Percentiles rank a stretch among this genome's conserved stretches.
These are phyloP conservation scores for Drosophila nigrodunni DNA, from an alignment of 1,140 invertebrate species.

Conservation along the genomic window DNA sequence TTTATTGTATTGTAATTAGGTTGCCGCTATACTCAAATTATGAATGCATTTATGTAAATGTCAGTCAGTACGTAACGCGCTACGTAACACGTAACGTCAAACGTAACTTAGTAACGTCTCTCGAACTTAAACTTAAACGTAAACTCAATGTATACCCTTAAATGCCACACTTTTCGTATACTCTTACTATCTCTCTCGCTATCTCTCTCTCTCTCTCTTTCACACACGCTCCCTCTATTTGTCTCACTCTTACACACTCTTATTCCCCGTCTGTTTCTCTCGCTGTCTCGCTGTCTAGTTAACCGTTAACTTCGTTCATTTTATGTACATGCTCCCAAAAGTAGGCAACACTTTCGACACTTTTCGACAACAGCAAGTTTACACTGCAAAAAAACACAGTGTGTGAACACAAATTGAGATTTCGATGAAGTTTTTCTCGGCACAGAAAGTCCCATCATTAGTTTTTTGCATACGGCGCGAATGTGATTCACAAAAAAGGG, in stretches of 20 bases:
- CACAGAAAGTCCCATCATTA: constrained; percentile 27
- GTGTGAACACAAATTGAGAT: not conserved
- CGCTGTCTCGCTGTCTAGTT: constrained; percentile 32
- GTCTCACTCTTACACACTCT: constrained; percentile 4
- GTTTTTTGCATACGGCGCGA: constrained; percentile 50
- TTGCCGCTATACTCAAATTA: constrained; percentile 82
- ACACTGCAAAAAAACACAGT: not conserved
- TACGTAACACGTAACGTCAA: constrained; percentile 2
- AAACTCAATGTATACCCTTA: constrained; percentile 67
- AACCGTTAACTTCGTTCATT: constrained; percentile 46
- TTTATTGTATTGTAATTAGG: constrained; percentile 81
- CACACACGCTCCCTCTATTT: constrained; percentile 3
- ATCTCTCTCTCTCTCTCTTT: constrained; percentile 1
- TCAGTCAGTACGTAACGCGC: constrained; percentile 55
- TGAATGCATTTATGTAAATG: constrained; percentile 78
- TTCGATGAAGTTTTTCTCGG: constrained; percentile 13
- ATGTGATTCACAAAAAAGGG: constrained; percentile 63
- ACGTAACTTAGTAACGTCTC: constrained; percentile 55
- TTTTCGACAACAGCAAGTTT: not conserved
- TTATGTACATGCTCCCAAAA: constrained; percentile 28
- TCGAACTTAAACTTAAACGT: constrained; percentile 52
- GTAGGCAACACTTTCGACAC: constrained; percentile 27
- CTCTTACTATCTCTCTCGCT: not conserved
- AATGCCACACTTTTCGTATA: constrained; percentile 21
- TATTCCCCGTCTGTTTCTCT: constrained; percentile 6